Evolutionary conservation across 64 coral and sea anemone species (phyloP).

Genomic region (Montipora capricornis): DNA sequence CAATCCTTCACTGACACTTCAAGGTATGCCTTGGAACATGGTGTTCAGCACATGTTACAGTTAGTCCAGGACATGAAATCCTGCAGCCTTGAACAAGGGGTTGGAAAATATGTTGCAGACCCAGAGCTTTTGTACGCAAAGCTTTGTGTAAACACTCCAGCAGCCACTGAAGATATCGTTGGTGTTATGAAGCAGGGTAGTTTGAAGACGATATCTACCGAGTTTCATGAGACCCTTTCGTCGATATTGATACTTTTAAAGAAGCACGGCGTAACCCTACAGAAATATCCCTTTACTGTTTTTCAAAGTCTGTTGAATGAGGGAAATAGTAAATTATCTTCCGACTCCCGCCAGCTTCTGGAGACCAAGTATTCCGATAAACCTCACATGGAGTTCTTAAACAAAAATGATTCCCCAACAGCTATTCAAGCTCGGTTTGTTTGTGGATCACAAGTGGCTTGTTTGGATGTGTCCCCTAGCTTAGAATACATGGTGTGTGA

Average conservation of each 20-base stretch:
- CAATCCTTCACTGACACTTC: not conserved
- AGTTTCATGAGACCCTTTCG: not conserved
- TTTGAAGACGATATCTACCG: not conserved
- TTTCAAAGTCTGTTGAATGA: constrained; percentile 14
- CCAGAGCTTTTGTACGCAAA: constrained; percentile 23
- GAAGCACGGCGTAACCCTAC: not conserved
- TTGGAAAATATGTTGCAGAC: not conserved
- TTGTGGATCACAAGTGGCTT: not conserved
- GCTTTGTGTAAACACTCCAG: not conserved
- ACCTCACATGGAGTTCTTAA: not conserved
- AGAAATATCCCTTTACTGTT: not conserved
- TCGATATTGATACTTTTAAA: not conserved
- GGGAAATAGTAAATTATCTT: not conserved
- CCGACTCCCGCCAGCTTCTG: not conserved
- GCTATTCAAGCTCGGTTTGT: not conserved
- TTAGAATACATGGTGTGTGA: constrained; percentile 31
- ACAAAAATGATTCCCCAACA: not conserved
- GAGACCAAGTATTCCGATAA: not conserved
- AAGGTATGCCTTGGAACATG: constrained; percentile 10
- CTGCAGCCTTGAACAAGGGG: not conserved
- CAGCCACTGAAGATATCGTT: not conserved
- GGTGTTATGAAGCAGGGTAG: not conserved
- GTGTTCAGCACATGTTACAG: not conserved
- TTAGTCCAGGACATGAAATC: not conserved
- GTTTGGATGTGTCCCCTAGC: constrained; percentile 27